These are phyloP conservation scores for Panorpa germanica DNA, from an alignment of 2,888 invertebrate genomes.

Conservation along the genomic window DNA sequence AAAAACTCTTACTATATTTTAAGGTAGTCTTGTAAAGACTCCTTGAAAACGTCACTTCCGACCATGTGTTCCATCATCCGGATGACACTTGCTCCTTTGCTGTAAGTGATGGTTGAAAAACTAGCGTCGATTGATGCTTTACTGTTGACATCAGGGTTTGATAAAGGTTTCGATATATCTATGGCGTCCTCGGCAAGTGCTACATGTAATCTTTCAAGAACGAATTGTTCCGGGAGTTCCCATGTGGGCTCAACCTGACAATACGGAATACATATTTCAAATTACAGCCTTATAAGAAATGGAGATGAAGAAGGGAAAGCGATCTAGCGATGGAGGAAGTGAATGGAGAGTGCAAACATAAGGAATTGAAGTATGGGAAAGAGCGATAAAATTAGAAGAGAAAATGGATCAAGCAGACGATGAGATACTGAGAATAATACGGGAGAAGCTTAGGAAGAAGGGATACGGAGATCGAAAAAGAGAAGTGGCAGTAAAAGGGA, in stretches of 20 bases:
- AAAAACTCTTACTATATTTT: slow-evolving; percentile 34
- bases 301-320: no score
- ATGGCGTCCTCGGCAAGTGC: slow-evolving; percentile 64
- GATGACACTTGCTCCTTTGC: slow-evolving; percentile 78
- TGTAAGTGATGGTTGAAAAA: slow-evolving; percentile 59
- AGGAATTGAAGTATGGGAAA: no score
- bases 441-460: no score
- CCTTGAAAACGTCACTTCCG: slow-evolving; percentile 53
- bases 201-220: slow-evolving; percentile 53
- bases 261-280: no score
- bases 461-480: no score
- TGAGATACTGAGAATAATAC: no score
- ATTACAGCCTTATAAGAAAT: no score
- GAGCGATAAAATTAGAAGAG: no score
- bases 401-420: no score
- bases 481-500: no score
- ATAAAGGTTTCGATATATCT: slow-evolving; percentile 70
- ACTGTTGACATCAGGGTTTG: slow-evolving; percentile 73
- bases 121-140: slow-evolving; percentile 62
- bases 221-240: slow-evolving; percentile 63
- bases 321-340: no score
- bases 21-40: slow-evolving; percentile 53
- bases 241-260: slow-evolving; percentile 42
- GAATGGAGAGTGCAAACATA: no score
- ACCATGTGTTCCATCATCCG: slow-evolving; percentile 84